A percentile compares a stretch with the other conserved stretches of the same genome.
Evolutionary conservation across 1,140 invertebrate genomes (phyloP).

Genomic region (Limonius californicus): DNA sequence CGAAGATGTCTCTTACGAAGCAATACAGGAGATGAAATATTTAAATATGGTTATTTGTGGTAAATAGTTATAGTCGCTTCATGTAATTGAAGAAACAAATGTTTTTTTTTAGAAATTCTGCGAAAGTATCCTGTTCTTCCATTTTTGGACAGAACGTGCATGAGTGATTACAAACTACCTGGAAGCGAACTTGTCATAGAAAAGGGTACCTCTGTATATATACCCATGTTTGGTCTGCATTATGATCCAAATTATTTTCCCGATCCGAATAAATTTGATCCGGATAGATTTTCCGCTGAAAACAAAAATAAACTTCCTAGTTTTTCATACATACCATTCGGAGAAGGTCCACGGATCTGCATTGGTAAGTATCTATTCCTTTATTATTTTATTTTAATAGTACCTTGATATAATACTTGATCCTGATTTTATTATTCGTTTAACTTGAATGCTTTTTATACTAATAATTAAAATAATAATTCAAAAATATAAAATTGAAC

Average conservation of each 20-base stretch:
- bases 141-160: constrained; percentile 11
- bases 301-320: background rate
- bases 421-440: too few species aligned
- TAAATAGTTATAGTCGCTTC: constrained; percentile 27
- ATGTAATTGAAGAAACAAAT: background rate
- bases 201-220: constrained; percentile 50
- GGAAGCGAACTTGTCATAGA: constrained; percentile 50
- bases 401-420: too few species aligned
- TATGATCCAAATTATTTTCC: constrained; percentile 58
- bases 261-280: constrained; percentile 64
- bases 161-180: constrained; percentile 44
- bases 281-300: constrained; percentile 46
- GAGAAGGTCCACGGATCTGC: constrained; percentile 9
- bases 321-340: background rate
- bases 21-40: constrained; percentile 59
- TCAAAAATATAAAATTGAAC: too few species aligned
- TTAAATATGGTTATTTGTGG: constrained; percentile 56
- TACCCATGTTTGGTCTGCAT: constrained; percentile 60
- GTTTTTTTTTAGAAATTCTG: constrained; percentile 13
- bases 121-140: constrained; percentile 20
- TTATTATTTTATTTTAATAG: too few species aligned
- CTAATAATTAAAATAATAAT: too few species aligned
- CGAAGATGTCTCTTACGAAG: constrained; percentile 57
- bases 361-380: constrained; percentile 18
- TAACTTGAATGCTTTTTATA: too few species aligned